Evolutionary conservation across 92 coral and sea anemone species (phyloP).

Genomic region (Siderastrea siderea): DNA sequence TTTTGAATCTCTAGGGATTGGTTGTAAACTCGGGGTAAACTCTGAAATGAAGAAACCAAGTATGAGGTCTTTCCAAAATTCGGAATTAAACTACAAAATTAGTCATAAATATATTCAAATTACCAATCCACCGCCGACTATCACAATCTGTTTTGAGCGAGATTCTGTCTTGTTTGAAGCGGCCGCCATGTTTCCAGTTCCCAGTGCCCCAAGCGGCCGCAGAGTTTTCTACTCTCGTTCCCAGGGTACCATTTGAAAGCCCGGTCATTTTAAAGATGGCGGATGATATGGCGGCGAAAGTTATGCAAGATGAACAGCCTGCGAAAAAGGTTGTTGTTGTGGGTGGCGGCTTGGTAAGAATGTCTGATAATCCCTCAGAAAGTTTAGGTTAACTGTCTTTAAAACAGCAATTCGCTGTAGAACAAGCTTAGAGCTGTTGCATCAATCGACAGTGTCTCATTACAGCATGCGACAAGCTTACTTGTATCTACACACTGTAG

Average conservation of each 20-base stretch:
- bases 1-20: too few species aligned
- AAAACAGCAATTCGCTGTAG: not conserved
- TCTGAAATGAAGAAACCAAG: too few species aligned
- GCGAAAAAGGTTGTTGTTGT: conserved; percentile 71
- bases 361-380: not conserved
- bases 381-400: not conserved
- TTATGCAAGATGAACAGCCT: conserved; percentile 46
- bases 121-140: conserved; percentile 14
- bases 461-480: too few species aligned
- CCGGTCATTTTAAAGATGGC: conserved; percentile 20
- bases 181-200: conserved; percentile 2
- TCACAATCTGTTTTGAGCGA: not conserved
- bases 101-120: not conserved
- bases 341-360: conserved; percentile 88
- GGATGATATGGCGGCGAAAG: conserved; percentile 16
- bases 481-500: too few species aligned
- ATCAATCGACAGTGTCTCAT: too few species aligned
- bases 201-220: not conserved
- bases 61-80: too few species aligned
- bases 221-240: not conserved
- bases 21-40: too few species aligned
- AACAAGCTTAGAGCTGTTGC: not conserved
- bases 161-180: too few species aligned
- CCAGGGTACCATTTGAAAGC: not conserved
- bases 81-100: too few species aligned